These are phyloP conservation scores for Phylloscopus trochilus DNA, from an alignment of 2,113 vertebrate species.

Conservation along the genomic window DNA sequence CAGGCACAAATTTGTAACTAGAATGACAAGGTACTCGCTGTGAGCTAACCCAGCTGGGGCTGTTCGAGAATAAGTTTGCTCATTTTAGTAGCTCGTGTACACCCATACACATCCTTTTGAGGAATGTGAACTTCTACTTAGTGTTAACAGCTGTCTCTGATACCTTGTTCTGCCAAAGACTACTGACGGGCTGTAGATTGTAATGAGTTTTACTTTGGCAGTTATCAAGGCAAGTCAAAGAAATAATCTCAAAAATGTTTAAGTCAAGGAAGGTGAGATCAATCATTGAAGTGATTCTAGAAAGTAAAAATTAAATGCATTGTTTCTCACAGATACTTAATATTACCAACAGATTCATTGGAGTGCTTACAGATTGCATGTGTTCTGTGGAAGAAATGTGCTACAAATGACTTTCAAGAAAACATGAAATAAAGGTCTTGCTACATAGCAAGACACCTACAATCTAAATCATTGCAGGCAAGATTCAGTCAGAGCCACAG, in stretches of 20 bases:
- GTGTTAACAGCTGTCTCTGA: not conserved
- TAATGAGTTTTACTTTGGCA: not conserved
- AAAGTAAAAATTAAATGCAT: not conserved
- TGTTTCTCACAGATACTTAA: not conserved
- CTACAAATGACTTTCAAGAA: not conserved
- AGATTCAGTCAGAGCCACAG: not conserved
- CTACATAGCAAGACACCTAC: not conserved
- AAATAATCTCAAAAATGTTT: not conserved
- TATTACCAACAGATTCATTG: not conserved
- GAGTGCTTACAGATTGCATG: not conserved
- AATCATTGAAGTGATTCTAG: not conserved
- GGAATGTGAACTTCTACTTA: not conserved
- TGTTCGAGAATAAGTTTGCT: not conserved
- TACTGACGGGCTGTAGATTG: not conserved
- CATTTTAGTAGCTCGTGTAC: not conserved
- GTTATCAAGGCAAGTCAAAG: not conserved
- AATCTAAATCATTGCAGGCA: not conserved
- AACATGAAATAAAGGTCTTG: not conserved
- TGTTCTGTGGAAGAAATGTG: not conserved
- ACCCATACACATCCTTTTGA: not conserved
- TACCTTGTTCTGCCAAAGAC: not conserved
- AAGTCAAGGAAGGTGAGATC: not conserved
- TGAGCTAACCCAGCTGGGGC: not conserved
- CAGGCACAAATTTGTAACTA: not conserved
- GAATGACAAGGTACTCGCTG: not conserved